phyloP scores from a whole-genome alignment of 2,797 vertebrate genomes.

The Pelobates cultripes region DNA sequence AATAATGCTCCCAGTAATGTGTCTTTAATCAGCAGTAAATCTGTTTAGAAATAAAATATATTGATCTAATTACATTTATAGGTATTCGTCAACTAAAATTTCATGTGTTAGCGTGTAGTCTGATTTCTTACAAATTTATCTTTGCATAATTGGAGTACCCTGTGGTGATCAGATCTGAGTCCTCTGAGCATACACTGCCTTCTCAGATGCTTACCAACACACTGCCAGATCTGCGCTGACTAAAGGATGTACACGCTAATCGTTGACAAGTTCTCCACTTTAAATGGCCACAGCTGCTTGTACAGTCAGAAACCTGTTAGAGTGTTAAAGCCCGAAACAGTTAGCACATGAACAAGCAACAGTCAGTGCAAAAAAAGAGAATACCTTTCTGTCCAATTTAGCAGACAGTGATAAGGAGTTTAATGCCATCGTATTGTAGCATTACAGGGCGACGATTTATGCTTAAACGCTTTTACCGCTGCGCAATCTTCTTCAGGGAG shows the following conservation, averaged over 20 bases:
- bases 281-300: not conserved
- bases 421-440: conserved; percentile 43
- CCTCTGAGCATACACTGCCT: conserved; percentile 63
- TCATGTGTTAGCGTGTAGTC: too few species aligned
- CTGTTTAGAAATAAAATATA: too few species aligned
- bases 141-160: not conserved
- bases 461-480: conserved; percentile 43
- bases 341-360: conserved; percentile 48
- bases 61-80: too few species aligned
- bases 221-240: conserved; percentile 26
- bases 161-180: conserved; percentile 57
- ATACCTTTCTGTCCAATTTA: conserved; percentile 23
- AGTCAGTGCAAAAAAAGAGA: conserved; percentile 22
- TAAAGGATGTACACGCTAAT: conserved; percentile 21
- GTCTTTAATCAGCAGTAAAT: too few species aligned
- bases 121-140: too few species aligned
- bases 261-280: not conserved
- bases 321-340: conserved; percentile 6
- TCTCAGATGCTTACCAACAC: conserved; percentile 36
- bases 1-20: too few species aligned
- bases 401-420: conserved; percentile 41
- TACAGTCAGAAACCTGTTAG: conserved; percentile 14
- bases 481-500: conserved; percentile 24
- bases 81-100: too few species aligned
- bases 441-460: conserved; percentile 44